phyloP scores from a whole-genome alignment of 1,140 invertebrate genomes.

The Pomacea maculata region DNA sequence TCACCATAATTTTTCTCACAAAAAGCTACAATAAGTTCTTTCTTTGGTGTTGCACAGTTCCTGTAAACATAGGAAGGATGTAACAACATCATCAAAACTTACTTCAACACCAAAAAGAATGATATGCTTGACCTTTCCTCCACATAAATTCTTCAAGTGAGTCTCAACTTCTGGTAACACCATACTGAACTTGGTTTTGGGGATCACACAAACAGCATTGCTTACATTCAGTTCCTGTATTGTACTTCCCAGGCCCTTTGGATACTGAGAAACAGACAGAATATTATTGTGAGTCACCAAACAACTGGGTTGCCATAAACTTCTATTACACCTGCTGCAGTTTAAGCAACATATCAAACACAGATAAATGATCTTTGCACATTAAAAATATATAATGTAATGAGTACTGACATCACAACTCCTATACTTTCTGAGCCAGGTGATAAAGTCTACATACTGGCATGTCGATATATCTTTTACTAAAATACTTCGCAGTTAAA shows the following conservation, averaged over 20 bases:
- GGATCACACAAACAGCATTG: slow-evolving; percentile 71
- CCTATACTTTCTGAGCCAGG: no score
- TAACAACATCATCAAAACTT: not conserved
- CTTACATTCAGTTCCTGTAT: slow-evolving; percentile 73
- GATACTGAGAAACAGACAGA: slow-evolving; percentile 67
- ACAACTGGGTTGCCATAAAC: not conserved
- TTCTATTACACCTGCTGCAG: not conserved
- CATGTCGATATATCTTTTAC: no score
- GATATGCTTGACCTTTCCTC: slow-evolving; percentile 68
- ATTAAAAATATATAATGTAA: not conserved
- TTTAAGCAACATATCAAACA: not conserved
- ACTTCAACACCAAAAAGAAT: slow-evolving; percentile 87
- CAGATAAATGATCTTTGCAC: not conserved
- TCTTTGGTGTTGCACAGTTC: no score
- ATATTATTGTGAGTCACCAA: not conserved
- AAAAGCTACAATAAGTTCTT: no score
- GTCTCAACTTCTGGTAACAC: slow-evolving; percentile 76
- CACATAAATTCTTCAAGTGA: slow-evolving; percentile 38
- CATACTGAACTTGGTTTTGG: slow-evolving; percentile 90
- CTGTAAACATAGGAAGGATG: no score
- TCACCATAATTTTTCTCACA: no score
- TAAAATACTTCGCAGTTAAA: no score
- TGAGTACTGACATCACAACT: no score
- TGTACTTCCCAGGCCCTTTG: slow-evolving; percentile 80
- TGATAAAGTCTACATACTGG: no score